These are phyloP conservation scores for Cerastis leucographa DNA, from an alignment of 2,888 invertebrate species.

Conservation along the genomic window DNA sequence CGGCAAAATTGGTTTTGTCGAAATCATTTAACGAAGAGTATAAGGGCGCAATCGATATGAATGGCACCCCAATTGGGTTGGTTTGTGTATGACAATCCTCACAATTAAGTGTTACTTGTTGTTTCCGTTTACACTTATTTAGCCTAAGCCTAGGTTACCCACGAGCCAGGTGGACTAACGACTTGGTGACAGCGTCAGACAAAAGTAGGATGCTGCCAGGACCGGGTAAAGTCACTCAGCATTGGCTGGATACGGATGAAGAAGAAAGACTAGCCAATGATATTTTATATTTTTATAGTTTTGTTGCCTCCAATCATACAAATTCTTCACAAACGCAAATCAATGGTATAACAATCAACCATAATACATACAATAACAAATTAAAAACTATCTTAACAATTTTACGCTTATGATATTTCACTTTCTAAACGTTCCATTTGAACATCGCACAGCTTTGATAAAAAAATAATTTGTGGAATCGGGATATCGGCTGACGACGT, in stretches of 20 bases:
- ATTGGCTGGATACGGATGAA: no score
- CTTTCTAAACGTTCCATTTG: background rate
- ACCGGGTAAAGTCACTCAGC: background rate
- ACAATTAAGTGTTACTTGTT: background rate
- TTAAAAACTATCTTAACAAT: background rate
- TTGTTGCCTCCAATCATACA: background rate
- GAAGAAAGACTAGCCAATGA: background rate
- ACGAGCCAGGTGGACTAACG: background rate
- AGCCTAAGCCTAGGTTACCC: background rate
- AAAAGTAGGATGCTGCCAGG: background rate
- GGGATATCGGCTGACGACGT: slow-evolving; percentile 14
- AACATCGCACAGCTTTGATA: background rate
- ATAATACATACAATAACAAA: background rate
- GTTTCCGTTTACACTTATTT: background rate
- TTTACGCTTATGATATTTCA: background rate
- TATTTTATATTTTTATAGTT: background rate
- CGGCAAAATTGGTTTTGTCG: slow-evolving; percentile 13
- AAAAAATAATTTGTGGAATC: background rate
- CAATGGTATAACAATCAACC: background rate
- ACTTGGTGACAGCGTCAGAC: background rate
- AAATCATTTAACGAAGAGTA: background rate
- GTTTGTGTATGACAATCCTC: background rate
- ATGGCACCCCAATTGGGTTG: background rate
- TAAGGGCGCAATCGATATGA: slow-evolving; percentile 47
- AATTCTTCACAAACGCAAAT: background rate